Conservation (phyloP, 2,113 vertebrate genomes). For the Osmerus eperlanus region DNA sequence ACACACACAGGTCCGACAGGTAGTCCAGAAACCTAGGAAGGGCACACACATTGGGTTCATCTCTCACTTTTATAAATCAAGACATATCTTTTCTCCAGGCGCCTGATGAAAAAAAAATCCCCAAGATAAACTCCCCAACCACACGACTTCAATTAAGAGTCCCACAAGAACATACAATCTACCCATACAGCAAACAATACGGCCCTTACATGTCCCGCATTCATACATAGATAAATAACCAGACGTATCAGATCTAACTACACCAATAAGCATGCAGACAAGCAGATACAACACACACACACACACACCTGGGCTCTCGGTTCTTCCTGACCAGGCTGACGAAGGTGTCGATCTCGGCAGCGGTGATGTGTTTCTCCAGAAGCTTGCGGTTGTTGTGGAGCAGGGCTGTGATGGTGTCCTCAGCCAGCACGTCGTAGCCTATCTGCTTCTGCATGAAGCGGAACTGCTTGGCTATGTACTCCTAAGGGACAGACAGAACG, state of each 20-base stretch:
- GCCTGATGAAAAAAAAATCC: too few relatives aligned
- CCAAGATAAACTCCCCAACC: neutral
- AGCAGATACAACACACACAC: conserved; percentile 62
- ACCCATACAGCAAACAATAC: conserved; percentile 1
- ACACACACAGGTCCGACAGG: conserved; percentile 95
- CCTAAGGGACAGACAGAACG: conserved; percentile 66
- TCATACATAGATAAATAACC: neutral
- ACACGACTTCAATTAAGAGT: neutral
- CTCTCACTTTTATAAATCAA: neutral
- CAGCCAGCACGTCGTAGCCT: conserved; percentile 96
- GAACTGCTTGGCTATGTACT: conserved; percentile 98
- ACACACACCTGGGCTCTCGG: conserved; percentile 89
- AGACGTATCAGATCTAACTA: neutral
- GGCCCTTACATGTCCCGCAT: neutral
- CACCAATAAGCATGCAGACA: neutral
- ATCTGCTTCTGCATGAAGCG: conserved; percentile 99
- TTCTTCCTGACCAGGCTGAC: conserved; percentile 98
- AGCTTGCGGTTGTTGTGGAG: conserved; percentile 98
- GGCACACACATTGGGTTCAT: conserved; percentile 3
- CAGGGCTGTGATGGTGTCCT: conserved; percentile 96
- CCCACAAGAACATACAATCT: neutral
- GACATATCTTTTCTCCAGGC: too few relatives aligned
- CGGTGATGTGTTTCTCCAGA: conserved; percentile 96
- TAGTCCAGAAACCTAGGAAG: conserved; percentile 91
- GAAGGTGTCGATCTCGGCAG: conserved; percentile 96